Percentiles rank a stretch among this genome's conserved stretches.
These are phyloP conservation scores for Anas platyrhynchos DNA, from an alignment of 2,113 vertebrate genomes.

Conservation along the genomic window DNA sequence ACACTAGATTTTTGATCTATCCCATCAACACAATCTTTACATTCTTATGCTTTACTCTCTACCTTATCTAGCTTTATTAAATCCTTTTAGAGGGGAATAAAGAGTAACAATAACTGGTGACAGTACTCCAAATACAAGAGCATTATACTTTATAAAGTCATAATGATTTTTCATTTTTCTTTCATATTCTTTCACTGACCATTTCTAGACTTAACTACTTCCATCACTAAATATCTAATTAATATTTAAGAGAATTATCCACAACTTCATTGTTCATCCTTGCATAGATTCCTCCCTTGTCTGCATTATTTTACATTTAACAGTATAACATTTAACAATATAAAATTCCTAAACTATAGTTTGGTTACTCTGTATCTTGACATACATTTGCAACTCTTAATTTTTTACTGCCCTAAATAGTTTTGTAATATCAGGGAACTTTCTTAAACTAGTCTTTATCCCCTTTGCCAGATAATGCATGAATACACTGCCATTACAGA, in stretches of 20 bases:
- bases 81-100: neutral
- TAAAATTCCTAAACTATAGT: neutral
- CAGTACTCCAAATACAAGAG: neutral
- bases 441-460: neutral
- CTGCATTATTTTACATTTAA: neutral
- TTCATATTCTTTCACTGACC: neutral
- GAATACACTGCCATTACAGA: neutral
- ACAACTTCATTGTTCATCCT: neutral
- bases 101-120: neutral
- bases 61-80: neutral
- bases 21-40: neutral
- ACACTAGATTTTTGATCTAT: neutral
- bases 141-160: neutral
- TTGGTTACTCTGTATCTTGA: neutral
- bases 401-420: neutral
- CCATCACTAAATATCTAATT: neutral
- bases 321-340: neutral
- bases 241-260: neutral
- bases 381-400: neutral
- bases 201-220: neutral
- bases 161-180: neutral
- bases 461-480: accelerated
- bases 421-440: neutral
- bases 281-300: neutral
- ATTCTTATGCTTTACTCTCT: neutral